These are phyloP conservation scores for Subanguina moxae DNA, from an alignment of 1,140 invertebrate species.

Conservation along the genomic window DNA sequence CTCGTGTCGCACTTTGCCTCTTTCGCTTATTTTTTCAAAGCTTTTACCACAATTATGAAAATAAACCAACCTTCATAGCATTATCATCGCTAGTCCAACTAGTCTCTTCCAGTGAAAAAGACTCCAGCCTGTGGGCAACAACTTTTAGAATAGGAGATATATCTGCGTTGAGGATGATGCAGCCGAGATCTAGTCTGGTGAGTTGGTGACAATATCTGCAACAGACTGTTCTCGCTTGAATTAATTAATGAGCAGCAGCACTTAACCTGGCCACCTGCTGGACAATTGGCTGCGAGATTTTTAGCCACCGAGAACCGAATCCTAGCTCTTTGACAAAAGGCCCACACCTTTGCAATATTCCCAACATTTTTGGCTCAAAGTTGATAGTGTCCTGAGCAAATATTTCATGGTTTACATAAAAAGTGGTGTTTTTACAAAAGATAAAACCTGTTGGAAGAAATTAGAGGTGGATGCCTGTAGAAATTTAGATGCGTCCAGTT, in stretches of 20 bases:
- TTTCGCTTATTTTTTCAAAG: too few relatives aligned
- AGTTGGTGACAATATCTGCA: conserved; percentile 27
- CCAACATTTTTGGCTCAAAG: conserved; percentile 19
- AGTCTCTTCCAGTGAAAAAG: conserved; percentile 35
- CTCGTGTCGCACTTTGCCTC: too few relatives aligned
- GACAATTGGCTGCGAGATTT: conserved; percentile 30
- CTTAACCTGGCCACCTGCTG: conserved; percentile 27
- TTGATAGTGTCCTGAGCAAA: conserved; percentile 29
- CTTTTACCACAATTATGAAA: too few relatives aligned
- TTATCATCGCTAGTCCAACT: conserved; percentile 24
- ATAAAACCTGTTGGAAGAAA: conserved; percentile 25
- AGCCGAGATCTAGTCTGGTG: conserved; percentile 27
- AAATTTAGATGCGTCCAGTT: conserved; percentile 10
- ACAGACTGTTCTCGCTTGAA: conserved; percentile 11
- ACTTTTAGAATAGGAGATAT: conserved; percentile 27
- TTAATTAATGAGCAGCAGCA: too few relatives aligned
- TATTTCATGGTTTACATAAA: conserved; percentile 7
- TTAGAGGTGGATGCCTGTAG: conserved; percentile 16
- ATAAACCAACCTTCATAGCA: conserved; percentile 21
- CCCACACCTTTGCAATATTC: conserved; percentile 30
- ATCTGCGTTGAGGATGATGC: conserved; percentile 27
- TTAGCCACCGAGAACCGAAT: conserved; percentile 28
- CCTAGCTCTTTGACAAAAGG: conserved; percentile 20
- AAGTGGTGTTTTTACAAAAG: background rate
- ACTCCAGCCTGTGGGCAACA: conserved; percentile 19